Evolutionary conservation across 1,140 invertebrate species (phyloP).

Genomic region (Medauroidea extradentata): DNA sequence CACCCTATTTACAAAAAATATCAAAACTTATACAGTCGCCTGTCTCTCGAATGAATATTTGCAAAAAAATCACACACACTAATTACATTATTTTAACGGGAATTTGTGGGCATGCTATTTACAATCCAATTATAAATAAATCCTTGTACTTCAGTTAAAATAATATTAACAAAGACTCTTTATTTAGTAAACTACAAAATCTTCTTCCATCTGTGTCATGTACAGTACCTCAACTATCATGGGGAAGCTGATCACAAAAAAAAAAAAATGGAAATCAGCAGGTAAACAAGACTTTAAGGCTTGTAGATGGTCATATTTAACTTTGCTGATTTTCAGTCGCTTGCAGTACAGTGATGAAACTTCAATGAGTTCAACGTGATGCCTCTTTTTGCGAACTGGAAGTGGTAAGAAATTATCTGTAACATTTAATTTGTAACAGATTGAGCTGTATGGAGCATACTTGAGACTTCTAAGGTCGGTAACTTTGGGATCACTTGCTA

Average conservation of each 20-base stretch:
- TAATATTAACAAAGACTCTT: too few species aligned
- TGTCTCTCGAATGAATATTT: too few species aligned
- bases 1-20: too few species aligned
- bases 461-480: conserved; percentile 29
- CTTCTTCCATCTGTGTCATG: too few species aligned
- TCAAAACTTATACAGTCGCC: too few species aligned
- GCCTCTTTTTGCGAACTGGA: background rate
- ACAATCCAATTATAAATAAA: too few species aligned
- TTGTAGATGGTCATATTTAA: conserved; percentile 3
- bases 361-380: background rate
- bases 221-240: too few species aligned
- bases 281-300: conserved; percentile 5
- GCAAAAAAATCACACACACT: too few species aligned
- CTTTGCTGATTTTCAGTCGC: conserved; percentile 5
- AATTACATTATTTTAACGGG: too few species aligned
- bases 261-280: conserved; percentile 2
- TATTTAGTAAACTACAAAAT: background rate
- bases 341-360: background rate
- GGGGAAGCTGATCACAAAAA: too few species aligned
- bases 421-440: conserved; percentile 28
- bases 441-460: conserved; percentile 29
- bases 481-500: conserved; percentile 27
- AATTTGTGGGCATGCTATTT: too few species aligned
- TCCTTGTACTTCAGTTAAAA: too few species aligned
- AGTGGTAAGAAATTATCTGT: conserved; percentile 10